These are phyloP conservation scores for Esox lucius DNA, from an alignment of 2,797 vertebrate species.

Conservation along the genomic window DNA sequence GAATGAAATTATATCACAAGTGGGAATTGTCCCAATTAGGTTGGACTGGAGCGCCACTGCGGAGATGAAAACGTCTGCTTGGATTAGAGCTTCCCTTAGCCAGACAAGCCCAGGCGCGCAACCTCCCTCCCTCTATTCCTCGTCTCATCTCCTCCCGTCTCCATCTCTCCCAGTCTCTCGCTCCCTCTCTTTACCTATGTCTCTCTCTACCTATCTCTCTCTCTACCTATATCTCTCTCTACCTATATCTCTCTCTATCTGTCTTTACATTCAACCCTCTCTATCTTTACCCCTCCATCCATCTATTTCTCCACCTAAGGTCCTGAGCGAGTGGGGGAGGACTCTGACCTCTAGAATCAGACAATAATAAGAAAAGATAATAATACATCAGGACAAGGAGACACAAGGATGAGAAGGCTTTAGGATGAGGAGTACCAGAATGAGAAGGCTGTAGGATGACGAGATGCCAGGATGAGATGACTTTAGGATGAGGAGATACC, in stretches of 20 bases:
- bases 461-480: no score
- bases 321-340: not conserved
- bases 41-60: constrained; percentile 47
- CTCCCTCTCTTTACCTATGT: constrained; percentile 4
- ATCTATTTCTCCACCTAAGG: no score
- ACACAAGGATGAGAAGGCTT: no score
- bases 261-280: not conserved
- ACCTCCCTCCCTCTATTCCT: not conserved
- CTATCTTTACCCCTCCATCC: constrained; percentile 3
- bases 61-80: constrained; percentile 47
- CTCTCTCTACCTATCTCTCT: constrained; percentile 1
- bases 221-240: constrained; percentile 7
- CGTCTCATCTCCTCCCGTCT: constrained; percentile 1
- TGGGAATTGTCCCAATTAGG: constrained; percentile 61
- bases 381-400: no score
- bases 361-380: no score
- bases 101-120: constrained; percentile 5
- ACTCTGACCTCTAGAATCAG: constrained; percentile 36
- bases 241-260: not conserved
- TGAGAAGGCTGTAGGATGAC: no score
- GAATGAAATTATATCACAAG: constrained; percentile 55
- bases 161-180: not conserved
- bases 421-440: no score
- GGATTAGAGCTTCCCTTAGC: constrained; percentile 36
- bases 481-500: no score